These are phyloP conservation scores for Tichodroma muraria DNA, from an alignment of 2,113 vertebrate genomes.

Conservation along the genomic window DNA sequence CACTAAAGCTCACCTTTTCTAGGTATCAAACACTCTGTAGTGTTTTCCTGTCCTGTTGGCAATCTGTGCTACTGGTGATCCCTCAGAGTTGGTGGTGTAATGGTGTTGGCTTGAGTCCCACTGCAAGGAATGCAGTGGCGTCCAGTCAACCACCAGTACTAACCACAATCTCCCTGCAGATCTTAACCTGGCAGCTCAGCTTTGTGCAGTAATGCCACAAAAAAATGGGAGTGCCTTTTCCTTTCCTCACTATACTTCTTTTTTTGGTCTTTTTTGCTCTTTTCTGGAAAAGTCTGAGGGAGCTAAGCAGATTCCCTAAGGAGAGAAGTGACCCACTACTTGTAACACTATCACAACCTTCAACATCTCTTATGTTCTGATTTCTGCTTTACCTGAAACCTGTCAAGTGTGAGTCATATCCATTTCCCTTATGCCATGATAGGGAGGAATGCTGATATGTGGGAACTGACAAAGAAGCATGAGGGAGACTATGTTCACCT, in stretches of 20 bases:
- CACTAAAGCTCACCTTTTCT: not conserved
- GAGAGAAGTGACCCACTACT: not conserved
- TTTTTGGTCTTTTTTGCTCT: not conserved
- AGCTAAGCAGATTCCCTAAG: not conserved
- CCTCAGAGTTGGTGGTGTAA: not conserved
- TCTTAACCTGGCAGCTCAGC: slow-evolving; percentile 7
- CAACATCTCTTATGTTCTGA: not conserved
- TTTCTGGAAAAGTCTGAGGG: not conserved
- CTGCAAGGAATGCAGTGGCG: not conserved
- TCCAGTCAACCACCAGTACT: slow-evolving; percentile 7
- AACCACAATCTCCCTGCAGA: slow-evolving; percentile 20
- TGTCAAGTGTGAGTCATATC: slow-evolving; percentile 6
- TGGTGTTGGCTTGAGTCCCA: not conserved
- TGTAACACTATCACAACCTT: not conserved
- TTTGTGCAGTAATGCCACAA: not conserved
- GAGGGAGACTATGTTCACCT: not conserved
- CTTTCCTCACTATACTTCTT: not conserved
- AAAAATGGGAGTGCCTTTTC: not conserved
- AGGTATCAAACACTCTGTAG: not conserved
- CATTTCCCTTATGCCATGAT: slow-evolving; percentile 1
- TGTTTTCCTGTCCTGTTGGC: not conserved
- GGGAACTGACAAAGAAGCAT: slow-evolving; percentile 29
- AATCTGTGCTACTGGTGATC: not conserved
- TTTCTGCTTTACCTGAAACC: slow-evolving; percentile 1
- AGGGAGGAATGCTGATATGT: slow-evolving; percentile 36